Conservation (phyloP, 2,113 vertebrate species). For the Smithornis capensis region DNA sequence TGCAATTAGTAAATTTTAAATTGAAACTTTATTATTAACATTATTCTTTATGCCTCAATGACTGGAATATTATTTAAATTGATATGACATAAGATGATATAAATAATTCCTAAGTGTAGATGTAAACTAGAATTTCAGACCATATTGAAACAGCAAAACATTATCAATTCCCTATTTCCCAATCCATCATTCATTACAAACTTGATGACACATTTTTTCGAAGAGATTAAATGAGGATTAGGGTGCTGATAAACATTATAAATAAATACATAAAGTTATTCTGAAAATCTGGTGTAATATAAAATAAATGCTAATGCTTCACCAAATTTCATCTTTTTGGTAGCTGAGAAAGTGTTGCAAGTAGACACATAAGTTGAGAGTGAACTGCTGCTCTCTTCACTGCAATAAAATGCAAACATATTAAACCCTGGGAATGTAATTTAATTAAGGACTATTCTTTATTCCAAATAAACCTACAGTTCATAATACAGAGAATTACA, state of each 20-base stretch:
- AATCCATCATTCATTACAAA: slow-evolving; percentile 73
- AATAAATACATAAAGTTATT: slow-evolving; percentile 72
- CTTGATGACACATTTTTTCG: slow-evolving; percentile 64
- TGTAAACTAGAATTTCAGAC: slow-evolving; percentile 75
- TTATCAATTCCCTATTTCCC: slow-evolving; percentile 75
- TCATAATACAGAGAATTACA: neutral
- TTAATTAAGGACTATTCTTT: slow-evolving; percentile 50
- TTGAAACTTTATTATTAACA: slow-evolving; percentile 77
- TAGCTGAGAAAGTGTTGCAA: slow-evolving; percentile 19
- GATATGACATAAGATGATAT: slow-evolving; percentile 80
- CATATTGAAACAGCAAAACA: slow-evolving; percentile 74
- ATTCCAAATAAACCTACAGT: slow-evolving; percentile 26
- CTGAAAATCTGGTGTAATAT: slow-evolving; percentile 57
- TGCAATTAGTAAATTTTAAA: slow-evolving; percentile 81
- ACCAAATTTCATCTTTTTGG: slow-evolving; percentile 46
- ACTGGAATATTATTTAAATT: slow-evolving; percentile 79
- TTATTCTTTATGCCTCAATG: slow-evolving; percentile 74
- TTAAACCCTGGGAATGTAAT: slow-evolving; percentile 46
- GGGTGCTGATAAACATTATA: slow-evolving; percentile 73
- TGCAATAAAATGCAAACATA: slow-evolving; percentile 52
- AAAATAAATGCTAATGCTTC: slow-evolving; percentile 55
- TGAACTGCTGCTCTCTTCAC: slow-evolving; percentile 15
- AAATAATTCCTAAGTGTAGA: slow-evolving; percentile 80
- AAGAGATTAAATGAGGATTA: slow-evolving; percentile 72
- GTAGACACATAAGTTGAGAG: neutral